phyloP scores from a whole-genome alignment of 2,888 invertebrate species.

The Melinaea menophilus region DNA sequence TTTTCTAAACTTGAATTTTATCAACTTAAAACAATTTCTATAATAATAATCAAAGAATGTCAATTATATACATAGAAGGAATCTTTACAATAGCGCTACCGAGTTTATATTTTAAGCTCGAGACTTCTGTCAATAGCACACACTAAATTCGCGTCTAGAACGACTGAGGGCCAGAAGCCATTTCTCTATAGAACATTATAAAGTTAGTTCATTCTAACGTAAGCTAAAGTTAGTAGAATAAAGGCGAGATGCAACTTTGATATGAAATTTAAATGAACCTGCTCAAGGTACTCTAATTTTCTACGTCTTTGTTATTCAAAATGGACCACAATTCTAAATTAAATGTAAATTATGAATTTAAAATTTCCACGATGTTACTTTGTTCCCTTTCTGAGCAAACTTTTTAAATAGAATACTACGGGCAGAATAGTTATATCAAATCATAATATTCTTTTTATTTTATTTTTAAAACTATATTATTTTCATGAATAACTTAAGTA shows the following conservation, averaged over 20 bases:
- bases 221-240: conserved; percentile 14
- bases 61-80: no score
- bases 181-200: neutral
- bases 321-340: conserved; percentile 19
- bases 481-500: no score
- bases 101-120: no score
- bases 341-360: conserved; percentile 22
- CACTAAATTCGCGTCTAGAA: neutral
- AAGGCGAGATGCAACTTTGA: conserved; percentile 25
- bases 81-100: no score
- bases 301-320: conserved; percentile 24
- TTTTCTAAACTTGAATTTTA: no score
- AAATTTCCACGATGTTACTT: conserved; percentile 15
- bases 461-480: no score
- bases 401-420: conserved; percentile 12
- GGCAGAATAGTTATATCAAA: no score
- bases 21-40: no score
- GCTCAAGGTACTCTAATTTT: conserved; percentile 25
- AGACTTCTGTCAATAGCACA: no score
- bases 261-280: conserved; percentile 30
- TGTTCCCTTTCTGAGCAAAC: neutral
- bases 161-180: neutral
- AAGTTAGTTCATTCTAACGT: conserved; percentile 18
- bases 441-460: no score
- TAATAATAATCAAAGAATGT: no score